Conservation (phyloP, 2,797 vertebrate species). For the Galagoides demidoff region DNA sequence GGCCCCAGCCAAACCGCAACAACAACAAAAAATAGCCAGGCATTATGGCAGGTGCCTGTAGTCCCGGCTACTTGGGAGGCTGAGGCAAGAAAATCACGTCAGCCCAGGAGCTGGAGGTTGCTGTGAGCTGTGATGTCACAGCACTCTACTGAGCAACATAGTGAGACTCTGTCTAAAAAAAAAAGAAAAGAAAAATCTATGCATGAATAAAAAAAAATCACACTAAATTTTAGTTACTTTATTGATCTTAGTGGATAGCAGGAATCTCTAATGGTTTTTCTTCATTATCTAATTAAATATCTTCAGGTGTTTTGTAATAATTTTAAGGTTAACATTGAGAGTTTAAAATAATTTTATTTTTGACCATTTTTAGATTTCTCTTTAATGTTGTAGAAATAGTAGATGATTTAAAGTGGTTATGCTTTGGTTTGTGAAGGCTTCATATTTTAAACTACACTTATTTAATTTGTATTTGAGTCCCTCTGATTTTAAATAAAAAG, state of each 20-base stretch:
- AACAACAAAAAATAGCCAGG: no score
- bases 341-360: conserved; percentile 68
- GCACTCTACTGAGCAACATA: no score
- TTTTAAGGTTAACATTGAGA: conserved; percentile 78
- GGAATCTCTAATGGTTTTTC: conserved; percentile 22
- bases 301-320: conserved; percentile 57
- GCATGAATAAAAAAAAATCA: conserved; percentile 66
- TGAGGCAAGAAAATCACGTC: no score
- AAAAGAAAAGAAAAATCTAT: conserved; percentile 10
- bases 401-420: conserved; percentile 74
- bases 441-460: conserved; percentile 81
- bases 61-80: no score
- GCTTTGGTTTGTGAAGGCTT: conserved; percentile 79
- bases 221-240: conserved; percentile 64
- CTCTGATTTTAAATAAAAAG: conserved; percentile 87
- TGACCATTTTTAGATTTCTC: conserved; percentile 77
- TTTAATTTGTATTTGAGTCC: conserved; percentile 85
- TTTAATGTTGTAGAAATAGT: conserved; percentile 75
- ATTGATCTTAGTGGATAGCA: conserved; percentile 63
- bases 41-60: no score
- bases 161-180: no score
- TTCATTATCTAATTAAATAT: conserved; percentile 57
- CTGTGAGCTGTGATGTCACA: no score
- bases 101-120: no score
- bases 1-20: no score